phyloP scores from a whole-genome alignment of 30 jellyfish, hydroid and myxozoan species.

The Phacellophora camtschatica region DNA sequence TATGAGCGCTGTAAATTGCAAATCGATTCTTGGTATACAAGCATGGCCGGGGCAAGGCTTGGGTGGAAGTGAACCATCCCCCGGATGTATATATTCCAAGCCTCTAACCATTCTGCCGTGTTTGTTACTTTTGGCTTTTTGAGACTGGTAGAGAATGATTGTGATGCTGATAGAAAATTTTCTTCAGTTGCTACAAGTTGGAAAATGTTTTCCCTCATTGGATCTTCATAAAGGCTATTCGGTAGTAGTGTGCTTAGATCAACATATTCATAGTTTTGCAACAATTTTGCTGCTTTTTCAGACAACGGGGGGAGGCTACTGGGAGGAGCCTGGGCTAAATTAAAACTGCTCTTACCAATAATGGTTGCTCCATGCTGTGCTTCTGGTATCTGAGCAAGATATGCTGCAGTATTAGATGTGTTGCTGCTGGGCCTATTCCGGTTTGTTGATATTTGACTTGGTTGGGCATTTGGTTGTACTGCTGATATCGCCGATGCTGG shows the following conservation, averaged over 20 bases:
- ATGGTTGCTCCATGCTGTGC: background rate
- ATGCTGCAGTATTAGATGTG: background rate
- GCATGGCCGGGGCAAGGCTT: background rate
- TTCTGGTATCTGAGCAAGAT: background rate
- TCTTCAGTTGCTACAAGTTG: background rate
- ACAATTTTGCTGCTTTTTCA: background rate
- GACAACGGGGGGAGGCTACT: background rate
- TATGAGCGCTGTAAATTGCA: background rate
- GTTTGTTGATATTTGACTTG: background rate
- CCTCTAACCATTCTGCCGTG: background rate
- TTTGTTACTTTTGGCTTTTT: background rate
- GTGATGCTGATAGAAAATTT: background rate
- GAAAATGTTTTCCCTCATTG: background rate
- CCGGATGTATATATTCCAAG: conserved; percentile 7
- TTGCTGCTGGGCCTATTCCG: background rate
- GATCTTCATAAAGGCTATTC: conserved; percentile 1
- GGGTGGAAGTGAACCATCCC: conserved; percentile 13
- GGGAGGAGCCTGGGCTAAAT: background rate
- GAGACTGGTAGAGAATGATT: background rate
- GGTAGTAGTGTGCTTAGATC: background rate
- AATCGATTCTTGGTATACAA: conserved; percentile 11
- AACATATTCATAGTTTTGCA: background rate
- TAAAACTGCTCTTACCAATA: background rate
- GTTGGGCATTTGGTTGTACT: background rate
- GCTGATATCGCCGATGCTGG: background rate